These are phyloP conservation scores for Enteromius fasciolatus DNA, from an alignment of 2,797 vertebrate genomes.

Conservation along the genomic window DNA sequence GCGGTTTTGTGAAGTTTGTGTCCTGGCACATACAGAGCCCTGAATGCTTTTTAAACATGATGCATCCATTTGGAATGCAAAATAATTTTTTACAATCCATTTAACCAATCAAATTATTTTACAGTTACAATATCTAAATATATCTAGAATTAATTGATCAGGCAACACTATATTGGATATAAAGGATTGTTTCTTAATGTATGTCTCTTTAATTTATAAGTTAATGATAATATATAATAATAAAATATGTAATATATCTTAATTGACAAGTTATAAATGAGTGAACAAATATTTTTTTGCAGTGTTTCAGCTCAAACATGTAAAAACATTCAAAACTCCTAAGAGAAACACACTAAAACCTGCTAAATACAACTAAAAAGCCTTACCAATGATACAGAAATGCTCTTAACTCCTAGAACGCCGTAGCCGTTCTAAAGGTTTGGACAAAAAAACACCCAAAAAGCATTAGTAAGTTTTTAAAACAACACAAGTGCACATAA, in stretches of 20 bases:
- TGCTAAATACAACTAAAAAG: not conserved
- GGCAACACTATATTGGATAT: not conserved
- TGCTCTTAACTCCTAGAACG: not conserved
- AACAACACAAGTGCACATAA: not conserved
- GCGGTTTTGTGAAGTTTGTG: conserved; percentile 56
- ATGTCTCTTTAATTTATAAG: not conserved
- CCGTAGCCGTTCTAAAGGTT: too few relatives aligned
- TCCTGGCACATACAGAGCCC: conserved; percentile 12
- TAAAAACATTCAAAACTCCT: not conserved
- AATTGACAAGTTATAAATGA: not conserved
- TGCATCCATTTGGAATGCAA: not conserved
- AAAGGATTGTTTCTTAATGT: not conserved
- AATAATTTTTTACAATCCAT: not conserved
- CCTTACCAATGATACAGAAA: not conserved
- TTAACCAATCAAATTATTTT: not conserved
- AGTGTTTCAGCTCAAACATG: not conserved
- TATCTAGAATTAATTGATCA: not conserved
- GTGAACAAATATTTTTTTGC: not conserved
- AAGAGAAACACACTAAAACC: not conserved
- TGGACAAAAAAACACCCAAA: not conserved
- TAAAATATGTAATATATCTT: too few relatives aligned
- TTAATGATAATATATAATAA: too few relatives aligned
- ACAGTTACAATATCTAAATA: not conserved
- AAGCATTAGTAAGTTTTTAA: not conserved
- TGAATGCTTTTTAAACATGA: conserved; percentile 55